Evolutionary conservation across 1,140 invertebrate species (phyloP).

Genomic region (Oncopodura yosiiana): DNA sequence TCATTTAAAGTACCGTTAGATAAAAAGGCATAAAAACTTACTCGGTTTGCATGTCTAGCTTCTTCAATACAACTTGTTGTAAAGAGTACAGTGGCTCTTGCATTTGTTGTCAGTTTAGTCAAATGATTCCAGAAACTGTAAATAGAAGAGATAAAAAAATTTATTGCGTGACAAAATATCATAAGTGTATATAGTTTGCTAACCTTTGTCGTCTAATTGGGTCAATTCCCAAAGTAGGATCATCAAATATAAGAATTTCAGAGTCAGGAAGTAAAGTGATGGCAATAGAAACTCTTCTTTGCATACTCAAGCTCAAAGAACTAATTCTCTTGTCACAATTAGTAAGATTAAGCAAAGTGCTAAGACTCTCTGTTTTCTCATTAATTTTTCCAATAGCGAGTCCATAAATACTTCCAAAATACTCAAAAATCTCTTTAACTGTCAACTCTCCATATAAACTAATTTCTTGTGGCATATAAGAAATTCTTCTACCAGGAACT

Average conservation of each 20-base stretch:
- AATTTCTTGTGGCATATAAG: conserved; percentile 59
- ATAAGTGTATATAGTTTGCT: neutral
- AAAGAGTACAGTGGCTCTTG: conserved; percentile 24
- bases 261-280: too few species aligned
- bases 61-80: conserved; percentile 33
- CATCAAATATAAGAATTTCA: conserved; percentile 49
- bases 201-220: conserved; percentile 22
- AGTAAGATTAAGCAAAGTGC: conserved; percentile 74
- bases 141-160: neutral
- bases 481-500: conserved; percentile 57
- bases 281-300: neutral
- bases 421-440: conserved; percentile 78
- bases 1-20: neutral
- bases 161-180: neutral
- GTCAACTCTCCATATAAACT: conserved; percentile 84
- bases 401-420: conserved; percentile 79
- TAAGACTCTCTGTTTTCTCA: conserved; percentile 67
- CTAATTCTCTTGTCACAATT: conserved; percentile 47
- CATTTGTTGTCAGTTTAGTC: conserved; percentile 10
- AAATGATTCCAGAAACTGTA: conserved; percentile 28
- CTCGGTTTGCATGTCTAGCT: conserved; percentile 21
- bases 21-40: conserved; percentile 2
- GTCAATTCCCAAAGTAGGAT: conserved; percentile 24
- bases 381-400: conserved; percentile 64
- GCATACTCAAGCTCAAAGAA: conserved; percentile 45